Percentiles rank a stretch among this genome's conserved stretches.
These are phyloP conservation scores for Psammodynastes pulverulentus DNA, from an alignment of 2,113 vertebrate genomes.

Conservation along the genomic window DNA sequence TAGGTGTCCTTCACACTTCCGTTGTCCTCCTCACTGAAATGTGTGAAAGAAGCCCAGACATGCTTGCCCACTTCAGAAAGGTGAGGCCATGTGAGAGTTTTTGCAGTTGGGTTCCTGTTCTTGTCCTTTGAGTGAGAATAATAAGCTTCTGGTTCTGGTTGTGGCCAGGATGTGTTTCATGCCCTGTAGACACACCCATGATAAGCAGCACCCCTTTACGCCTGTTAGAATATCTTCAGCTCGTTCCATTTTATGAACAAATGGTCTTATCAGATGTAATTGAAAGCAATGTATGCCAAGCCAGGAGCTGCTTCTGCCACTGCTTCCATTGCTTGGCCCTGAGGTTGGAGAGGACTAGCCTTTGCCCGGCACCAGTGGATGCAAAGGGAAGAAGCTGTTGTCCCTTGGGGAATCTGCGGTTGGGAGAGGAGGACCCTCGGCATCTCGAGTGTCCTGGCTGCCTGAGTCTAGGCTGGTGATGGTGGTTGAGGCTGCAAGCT, in stretches of 20 bases:
- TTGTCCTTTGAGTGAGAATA: neutral
- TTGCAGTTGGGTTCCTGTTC: neutral
- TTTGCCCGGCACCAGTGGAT: neutral
- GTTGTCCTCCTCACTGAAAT: slow-evolving; percentile 99
- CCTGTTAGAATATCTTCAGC: neutral
- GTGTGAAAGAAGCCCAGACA: slow-evolving; percentile 98
- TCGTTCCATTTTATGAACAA: neutral
- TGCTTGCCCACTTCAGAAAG: slow-evolving; percentile 98
- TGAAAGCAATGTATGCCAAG: neutral
- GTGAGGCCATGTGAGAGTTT: slow-evolving; percentile 65
- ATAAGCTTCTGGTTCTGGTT: neutral
- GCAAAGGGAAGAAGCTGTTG: neutral
- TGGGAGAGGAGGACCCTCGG: neutral
- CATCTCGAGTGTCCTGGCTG: neutral
- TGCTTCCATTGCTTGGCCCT: neutral
- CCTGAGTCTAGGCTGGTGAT: neutral
- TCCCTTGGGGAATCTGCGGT: neutral
- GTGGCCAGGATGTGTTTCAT: neutral
- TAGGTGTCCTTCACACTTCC: slow-evolving; percentile 98
- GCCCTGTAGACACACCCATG: no score
- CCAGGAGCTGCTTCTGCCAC: no score
- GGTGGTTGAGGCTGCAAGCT: slow-evolving; percentile 39
- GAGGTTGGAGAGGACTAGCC: neutral
- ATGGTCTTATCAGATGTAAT: neutral
- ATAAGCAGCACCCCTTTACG: no score